Conservation (phyloP, 1,140 invertebrate genomes). For the Plectrocnemia conspersa region DNA sequence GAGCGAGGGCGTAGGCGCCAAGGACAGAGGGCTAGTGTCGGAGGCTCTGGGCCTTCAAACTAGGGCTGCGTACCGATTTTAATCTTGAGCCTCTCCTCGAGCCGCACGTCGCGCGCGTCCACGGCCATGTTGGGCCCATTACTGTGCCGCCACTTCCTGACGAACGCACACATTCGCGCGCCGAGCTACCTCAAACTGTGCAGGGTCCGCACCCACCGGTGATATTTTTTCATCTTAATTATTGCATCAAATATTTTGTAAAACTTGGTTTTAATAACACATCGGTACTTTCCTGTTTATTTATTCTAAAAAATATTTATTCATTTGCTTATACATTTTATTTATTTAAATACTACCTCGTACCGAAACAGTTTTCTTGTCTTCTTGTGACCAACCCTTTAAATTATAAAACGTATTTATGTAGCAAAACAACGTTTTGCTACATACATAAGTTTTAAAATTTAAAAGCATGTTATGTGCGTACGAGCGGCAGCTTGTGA, state of each 20-base stretch:
- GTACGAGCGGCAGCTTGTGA: too few relatives aligned
- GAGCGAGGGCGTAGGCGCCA: slow-evolving; percentile 17
- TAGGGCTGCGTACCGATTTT: slow-evolving; percentile 69
- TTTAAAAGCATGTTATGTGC: too few relatives aligned
- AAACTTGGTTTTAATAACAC: background rate
- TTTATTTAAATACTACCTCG: background rate
- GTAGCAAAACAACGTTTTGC: too few relatives aligned
- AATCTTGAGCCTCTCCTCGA: slow-evolving; percentile 80
- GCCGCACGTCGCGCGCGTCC: slow-evolving; percentile 75
- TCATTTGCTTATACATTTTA: too few relatives aligned
- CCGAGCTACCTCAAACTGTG: background rate
- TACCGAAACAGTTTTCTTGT: too few relatives aligned
- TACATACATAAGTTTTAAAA: too few relatives aligned
- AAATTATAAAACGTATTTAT: too few relatives aligned
- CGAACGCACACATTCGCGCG: background rate
- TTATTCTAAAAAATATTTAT: slow-evolving; percentile 5
- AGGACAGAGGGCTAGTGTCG: too few relatives aligned
- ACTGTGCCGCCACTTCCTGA: slow-evolving; percentile 43
- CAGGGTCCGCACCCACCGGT: too few relatives aligned
- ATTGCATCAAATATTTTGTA: background rate
- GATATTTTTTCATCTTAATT: background rate
- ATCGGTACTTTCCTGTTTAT: background rate
- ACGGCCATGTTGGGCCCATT: slow-evolving; percentile 82
- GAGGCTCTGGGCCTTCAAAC: too few relatives aligned
- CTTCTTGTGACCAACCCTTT: too few relatives aligned